Evolutionary conservation across 2,888 invertebrate species (phyloP).

Genomic region (Crematogaster levior): DNA sequence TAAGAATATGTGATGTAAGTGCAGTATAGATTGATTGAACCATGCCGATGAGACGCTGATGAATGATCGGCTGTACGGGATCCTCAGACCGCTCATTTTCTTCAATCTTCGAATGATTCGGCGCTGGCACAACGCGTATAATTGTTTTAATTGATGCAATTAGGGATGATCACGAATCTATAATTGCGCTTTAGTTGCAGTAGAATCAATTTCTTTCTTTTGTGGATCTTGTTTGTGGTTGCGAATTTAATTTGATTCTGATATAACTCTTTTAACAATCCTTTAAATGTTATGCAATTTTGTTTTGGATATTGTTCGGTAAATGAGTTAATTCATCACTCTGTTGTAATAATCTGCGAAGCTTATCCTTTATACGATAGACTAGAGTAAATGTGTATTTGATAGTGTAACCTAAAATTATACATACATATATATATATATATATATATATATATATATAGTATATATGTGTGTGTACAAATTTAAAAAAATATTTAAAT

Average conservation of each 20-base stretch:
- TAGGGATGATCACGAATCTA: constrained; percentile 68
- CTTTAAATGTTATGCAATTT: not conserved
- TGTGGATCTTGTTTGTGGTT: constrained; percentile 44
- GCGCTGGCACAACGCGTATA: constrained; percentile 53
- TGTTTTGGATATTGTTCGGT: not conserved
- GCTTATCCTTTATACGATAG: not conserved
- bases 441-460: no score
- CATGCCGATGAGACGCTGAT: constrained; percentile 34
- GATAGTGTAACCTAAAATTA: not conserved
- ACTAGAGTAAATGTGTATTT: not conserved
- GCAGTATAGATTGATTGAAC: constrained; percentile 34
- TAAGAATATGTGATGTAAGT: not conserved
- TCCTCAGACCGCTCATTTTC: constrained; percentile 43
- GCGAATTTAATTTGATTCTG: not conserved
- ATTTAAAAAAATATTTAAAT: no score
- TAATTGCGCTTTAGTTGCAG: constrained; percentile 60
- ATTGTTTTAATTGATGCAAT: constrained; percentile 72
- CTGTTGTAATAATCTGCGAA: not conserved
- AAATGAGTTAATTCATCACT: not conserved
- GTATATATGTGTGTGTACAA: no score
- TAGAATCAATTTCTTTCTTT: constrained; percentile 40
- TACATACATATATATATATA: no score
- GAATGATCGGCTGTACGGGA: constrained; percentile 56
- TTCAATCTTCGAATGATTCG: constrained; percentile 56
- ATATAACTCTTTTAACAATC: not conserved